Conservation (phyloP, 2,113 vertebrate species). For the Mirza zaza region DNA sequence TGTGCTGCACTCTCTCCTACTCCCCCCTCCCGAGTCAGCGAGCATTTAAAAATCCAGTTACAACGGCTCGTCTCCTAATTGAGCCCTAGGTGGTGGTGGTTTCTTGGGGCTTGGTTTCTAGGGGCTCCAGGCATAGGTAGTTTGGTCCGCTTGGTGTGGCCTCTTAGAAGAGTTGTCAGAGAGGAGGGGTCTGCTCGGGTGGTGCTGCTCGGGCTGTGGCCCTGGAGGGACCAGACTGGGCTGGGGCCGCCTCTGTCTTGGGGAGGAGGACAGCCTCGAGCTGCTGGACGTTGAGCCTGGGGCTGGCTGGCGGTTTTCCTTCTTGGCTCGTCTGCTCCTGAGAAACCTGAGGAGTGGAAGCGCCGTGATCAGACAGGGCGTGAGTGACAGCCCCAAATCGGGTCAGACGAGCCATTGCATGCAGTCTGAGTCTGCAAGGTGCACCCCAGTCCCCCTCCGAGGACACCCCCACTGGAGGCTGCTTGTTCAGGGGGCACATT, state of each 20-base stretch:
- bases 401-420: rapidly evolving
- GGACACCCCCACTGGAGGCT: not conserved
- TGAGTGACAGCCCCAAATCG: not conserved
- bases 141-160: too few relatives aligned
- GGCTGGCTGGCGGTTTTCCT: not conserved
- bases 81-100: too few relatives aligned
- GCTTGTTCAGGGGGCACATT: too few relatives aligned
- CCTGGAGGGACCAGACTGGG: not conserved
- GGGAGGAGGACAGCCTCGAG: rapidly evolving
- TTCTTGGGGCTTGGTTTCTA: too few relatives aligned
- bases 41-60: too few relatives aligned
- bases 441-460: rapidly evolving
- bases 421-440: not conserved
- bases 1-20: too few relatives aligned
- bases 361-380: not conserved
- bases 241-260: not conserved
- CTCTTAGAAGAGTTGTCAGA: too few relatives aligned
- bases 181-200: too few relatives aligned
- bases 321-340: not conserved
- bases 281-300: not conserved
- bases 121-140: too few relatives aligned
- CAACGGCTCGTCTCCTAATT: too few relatives aligned
- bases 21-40: too few relatives aligned
- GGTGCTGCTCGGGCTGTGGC: not conserved
- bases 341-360: not conserved